Conservation (phyloP, 2,888 invertebrate genomes). For the Nebria salina region DNA sequence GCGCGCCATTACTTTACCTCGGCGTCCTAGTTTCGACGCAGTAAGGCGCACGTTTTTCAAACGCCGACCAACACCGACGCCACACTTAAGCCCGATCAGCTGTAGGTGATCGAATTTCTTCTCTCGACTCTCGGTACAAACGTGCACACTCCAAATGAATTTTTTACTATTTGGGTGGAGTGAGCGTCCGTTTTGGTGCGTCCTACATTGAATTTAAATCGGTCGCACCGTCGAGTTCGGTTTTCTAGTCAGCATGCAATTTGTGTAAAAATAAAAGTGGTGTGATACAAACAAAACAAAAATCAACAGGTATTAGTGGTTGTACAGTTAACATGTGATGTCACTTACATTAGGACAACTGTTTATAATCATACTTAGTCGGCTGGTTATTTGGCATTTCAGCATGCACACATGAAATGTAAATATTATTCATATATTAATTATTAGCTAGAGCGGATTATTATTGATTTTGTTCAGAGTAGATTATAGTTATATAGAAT, state of each 20-base stretch:
- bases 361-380: slow-evolving; percentile 27
- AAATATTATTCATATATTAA: slow-evolving; percentile 32
- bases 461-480: slow-evolving; percentile 43
- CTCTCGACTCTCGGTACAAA: background rate
- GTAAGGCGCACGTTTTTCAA: slow-evolving; percentile 11
- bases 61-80: background rate
- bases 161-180: slow-evolving; percentile 13
- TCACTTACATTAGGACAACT: slow-evolving; percentile 33
- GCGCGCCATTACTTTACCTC: background rate
- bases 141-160: slow-evolving; percentile 15
- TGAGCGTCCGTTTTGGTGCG: background rate
- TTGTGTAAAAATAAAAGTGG: slow-evolving; percentile 27
- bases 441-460: slow-evolving; percentile 42
- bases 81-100: slow-evolving; percentile 16
- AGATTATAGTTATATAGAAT: slow-evolving; percentile 35
- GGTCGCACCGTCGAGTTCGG: background rate
- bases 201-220: slow-evolving; percentile 7
- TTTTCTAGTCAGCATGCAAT: background rate
- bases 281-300: slow-evolving; percentile 43
- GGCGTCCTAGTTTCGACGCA: slow-evolving; percentile 5
- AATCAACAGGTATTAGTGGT: slow-evolving; percentile 45
- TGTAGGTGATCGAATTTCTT: slow-evolving; percentile 23
- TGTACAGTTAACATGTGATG: slow-evolving; percentile 36
- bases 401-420: slow-evolving; percentile 42
- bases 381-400: slow-evolving; percentile 38